Base-by-base conservation (phyloP, 2,113 vertebrate genomes). In the Cyanocitta stelleri region DNA sequence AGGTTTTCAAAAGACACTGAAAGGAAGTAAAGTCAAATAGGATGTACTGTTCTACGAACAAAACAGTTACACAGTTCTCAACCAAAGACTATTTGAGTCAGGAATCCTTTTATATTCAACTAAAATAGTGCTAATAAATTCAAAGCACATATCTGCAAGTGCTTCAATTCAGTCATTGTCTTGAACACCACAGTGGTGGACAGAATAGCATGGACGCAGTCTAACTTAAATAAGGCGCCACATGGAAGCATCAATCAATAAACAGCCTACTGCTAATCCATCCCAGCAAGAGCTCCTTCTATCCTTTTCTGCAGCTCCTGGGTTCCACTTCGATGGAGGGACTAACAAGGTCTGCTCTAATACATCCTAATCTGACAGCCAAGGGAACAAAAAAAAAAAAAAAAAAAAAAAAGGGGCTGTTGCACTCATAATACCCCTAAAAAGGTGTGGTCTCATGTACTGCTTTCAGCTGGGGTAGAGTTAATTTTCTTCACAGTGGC, bases 1-100 rank as follows among this genome's bases (percentile, higher is more conserved):
- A 77, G 71, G 49, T 80, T 95, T 95, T 88, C 37, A 87, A 72
- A 80, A 95, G 63, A 86, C 33, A 80, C 59, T 43, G 55, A 80
- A 86, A 92, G 39, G 43, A 93, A 93, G 88, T 93, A 2, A 93
- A 93, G 75, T 88, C 37, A 85, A 83, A 82, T 46, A 92, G 81
- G 55, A 86, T 51, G 63, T 33, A 73, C 41, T 76, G 33, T 33
- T 62, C 85, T 46, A 26, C 0, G 27, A 76, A 90, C 39, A 85
- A 76, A 90, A 69, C 61, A 76, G 72, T 37, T 29, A 58, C 4
- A 55, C 24, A 19, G 39, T 69, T 58, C 79, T 90, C 85, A 92
- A 81, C 91, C 32, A 90, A 76, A 64, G 43, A 39, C 68, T 35
- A 77, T 62, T 83, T 85, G 46, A 90, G 67, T 52, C 90, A 93